Evolutionary conservation across 2,888 invertebrate species (phyloP), one percentile per base, ranked within the genome.

Genomic region (Diloba caeruleocephala): DNA sequence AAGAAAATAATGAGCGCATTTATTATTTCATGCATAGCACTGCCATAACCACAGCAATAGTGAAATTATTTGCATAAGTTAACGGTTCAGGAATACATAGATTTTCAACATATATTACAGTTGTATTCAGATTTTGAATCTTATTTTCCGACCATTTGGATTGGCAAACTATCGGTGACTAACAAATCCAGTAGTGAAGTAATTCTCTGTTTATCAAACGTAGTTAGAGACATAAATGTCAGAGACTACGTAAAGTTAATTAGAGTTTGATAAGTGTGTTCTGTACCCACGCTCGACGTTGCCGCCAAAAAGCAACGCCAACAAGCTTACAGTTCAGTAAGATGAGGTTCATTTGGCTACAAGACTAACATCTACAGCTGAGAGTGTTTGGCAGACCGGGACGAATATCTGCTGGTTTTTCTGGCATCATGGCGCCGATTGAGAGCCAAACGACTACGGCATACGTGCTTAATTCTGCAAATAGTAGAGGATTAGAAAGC

Each of bases 331-430:
- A 74, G 74, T 75, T 77, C 58, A 75, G 73, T 77, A 78, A 81
- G 79, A 85, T 83, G 79, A 71, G 76, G 74, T 81, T 82, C 63
- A 86, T 88, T 88, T 88, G 87, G 86, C 84, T 78, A 71, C 70
- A 74, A 74, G 76, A 67, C 71, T 61, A 72, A 69, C 81, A 85
- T 82, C 81, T 85, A 84, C 60, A 76, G 69, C 69, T 66, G 58
- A 49, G 57, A 50, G 58, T 78, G 82, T 80, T 88, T 89, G 88
- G 88, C 88, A 87, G 62, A 55, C 64, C 51, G 64, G 63, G 63
- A 61, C 71, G 61, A 59, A 72, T 79, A 79, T 80, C 74, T 76
- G 72, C 72, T 80, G 65, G 67, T 74, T 74, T 78, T 79, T 70
- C 85, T 88, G 88, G 89, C 89, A 88, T 74, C 60, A 65, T 51